phyloP scores from a whole-genome alignment of 1,140 invertebrate species.

The Eueides isabella region DNA sequence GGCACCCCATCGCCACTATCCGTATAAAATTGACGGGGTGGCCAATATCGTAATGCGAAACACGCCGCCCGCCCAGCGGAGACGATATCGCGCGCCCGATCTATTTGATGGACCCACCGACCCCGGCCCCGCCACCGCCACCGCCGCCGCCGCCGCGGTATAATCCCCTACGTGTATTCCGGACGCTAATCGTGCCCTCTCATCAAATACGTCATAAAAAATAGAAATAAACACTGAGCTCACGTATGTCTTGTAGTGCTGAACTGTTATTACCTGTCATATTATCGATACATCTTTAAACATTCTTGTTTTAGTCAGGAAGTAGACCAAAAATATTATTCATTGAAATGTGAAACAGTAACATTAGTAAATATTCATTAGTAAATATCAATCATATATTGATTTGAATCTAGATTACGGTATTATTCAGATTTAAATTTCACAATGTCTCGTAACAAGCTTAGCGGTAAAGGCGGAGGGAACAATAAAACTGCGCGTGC shows the following conservation, averaged over 20 bases:
- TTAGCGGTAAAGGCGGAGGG: constrained; percentile 53
- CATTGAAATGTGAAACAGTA: constrained; percentile 14
- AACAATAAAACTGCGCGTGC: constrained; percentile 65
- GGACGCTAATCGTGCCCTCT: constrained; percentile 60
- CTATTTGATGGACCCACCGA: constrained; percentile 74
- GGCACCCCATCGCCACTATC: constrained; percentile 51
- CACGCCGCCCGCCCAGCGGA: constrained; percentile 54
- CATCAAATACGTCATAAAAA: constrained; percentile 56
- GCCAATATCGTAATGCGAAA: constrained; percentile 77
- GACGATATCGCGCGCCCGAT: constrained; percentile 68
- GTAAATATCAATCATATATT: constrained; percentile 28
- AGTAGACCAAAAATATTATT: constrained; percentile 2
- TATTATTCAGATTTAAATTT: constrained; percentile 63
- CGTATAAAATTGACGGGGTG: constrained; percentile 66
- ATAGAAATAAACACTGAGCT: constrained; percentile 31
- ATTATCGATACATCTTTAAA: not conserved
- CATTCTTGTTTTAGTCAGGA: not conserved
- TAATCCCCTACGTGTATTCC: constrained; percentile 42
- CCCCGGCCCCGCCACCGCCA: constrained; percentile 40
- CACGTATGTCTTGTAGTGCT: not conserved
- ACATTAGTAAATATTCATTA: constrained; percentile 17
- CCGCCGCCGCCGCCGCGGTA: constrained; percentile 26
- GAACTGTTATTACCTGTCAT: not conserved
- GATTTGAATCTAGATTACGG: constrained; percentile 43
- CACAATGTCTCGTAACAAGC: constrained; percentile 61